Evolutionary conservation across 2,888 invertebrate genomes (phyloP).

Genomic region (Eupithecia centaureata): DNA sequence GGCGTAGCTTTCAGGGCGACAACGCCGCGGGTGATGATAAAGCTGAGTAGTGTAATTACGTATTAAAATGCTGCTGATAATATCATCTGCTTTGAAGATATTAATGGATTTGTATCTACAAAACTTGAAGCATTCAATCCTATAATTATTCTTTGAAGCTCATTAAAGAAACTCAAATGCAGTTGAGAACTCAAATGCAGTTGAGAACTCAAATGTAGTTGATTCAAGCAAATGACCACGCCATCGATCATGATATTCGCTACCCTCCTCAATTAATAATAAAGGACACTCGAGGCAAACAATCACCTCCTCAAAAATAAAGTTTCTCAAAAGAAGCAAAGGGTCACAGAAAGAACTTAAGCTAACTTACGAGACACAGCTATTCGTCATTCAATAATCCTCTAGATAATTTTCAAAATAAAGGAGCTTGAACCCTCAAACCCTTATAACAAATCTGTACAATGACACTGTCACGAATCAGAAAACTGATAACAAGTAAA

Average conservation of each 20-base stretch:
- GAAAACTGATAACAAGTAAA: slow-evolving; percentile 45
- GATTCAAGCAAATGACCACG: neutral
- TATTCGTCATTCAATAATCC: neutral
- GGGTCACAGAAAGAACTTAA: neutral
- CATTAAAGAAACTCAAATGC: too few species aligned
- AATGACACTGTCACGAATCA: neutral
- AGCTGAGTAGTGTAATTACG: slow-evolving; percentile 63
- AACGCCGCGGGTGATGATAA: slow-evolving; percentile 62
- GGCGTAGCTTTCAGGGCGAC: slow-evolving; percentile 68
- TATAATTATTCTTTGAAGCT: neutral
- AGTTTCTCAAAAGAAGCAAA: neutral
- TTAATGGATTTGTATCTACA: neutral
- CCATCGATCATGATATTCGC: neutral
- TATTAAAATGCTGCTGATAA: slow-evolving; percentile 51
- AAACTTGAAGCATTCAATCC: neutral
- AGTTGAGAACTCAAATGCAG: too few species aligned
- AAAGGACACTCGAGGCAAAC: neutral
- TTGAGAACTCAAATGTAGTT: too few species aligned
- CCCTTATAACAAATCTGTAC: neutral
- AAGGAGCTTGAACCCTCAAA: neutral
- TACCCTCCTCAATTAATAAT: neutral
- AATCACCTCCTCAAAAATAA: neutral
- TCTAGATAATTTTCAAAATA: neutral
- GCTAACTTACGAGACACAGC: neutral
- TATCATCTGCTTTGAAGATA: slow-evolving; percentile 21